Base-by-base conservation (phyloP, 2,113 vertebrate species). In the Thalassoma bifasciatum region DNA sequence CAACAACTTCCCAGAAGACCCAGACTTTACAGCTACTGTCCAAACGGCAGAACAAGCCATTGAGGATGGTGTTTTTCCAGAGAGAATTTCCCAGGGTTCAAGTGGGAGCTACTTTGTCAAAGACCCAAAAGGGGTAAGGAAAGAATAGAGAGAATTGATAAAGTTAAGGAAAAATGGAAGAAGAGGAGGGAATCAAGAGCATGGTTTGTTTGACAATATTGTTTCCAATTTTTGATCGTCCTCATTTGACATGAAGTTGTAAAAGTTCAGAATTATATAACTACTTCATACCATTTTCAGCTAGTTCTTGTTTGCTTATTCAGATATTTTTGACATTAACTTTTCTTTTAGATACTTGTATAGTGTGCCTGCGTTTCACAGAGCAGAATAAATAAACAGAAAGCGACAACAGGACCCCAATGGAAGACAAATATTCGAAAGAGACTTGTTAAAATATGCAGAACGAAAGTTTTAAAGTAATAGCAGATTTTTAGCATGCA, bases 61-160 rank as follows among this genome's bases (percentile, higher is more conserved):
- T 36, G 97, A 99, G 78, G 89, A 84, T 21, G 96, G 94, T 16
- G 89, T 97, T 71, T 95, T 95, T 77, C 98, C 98, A 4, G 95
- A 98, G 89, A 95, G 97, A 88, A 99, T 99, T 76, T 95, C 95
- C 53, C 98, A 99, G 90, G 98, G 98, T 38, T 99, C 98, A 77
- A 99, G 97, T 65, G 98, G 98, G 72, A 99, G 98, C 92, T 99
- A 99, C 87, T 99, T 99, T 87, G 96, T 98, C 66, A 99, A 98
- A 93, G 97, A 99, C 89, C 82, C 95, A 63, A 98, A 98, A 92
- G 94, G 94, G 94, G 98, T 99, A 42, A 93, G 96, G 69, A 51
- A 3, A 8, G 34, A 1, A 14, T 9, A 2, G 10, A 40, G 22
- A 59, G 53, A 9, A 75, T n/a, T n/a, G n/a, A n/a, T n/a, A n/a